Percentiles rank a stretch among this genome's conserved stretches.
Evolutionary conservation across 1,140 invertebrate genomes (phyloP).

Genomic region (Drosophila sulfurigaster): DNA sequence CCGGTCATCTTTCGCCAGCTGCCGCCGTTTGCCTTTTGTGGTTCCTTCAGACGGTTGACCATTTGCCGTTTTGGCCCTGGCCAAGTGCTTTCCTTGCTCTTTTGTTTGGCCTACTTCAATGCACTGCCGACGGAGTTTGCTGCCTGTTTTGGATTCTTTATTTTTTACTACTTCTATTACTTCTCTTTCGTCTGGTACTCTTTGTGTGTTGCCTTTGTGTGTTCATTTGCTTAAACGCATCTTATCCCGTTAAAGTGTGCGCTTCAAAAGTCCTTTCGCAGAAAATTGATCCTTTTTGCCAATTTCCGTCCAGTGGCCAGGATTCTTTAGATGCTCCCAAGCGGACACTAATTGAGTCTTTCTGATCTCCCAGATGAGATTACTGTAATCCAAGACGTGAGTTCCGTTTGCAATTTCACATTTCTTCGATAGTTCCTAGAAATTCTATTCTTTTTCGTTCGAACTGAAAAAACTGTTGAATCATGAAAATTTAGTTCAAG

Average conservation of each 20-base stretch:
- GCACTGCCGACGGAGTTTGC: conserved; percentile 34
- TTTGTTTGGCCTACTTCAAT: conserved; percentile 48
- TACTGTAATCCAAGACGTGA: conserved; percentile 53
- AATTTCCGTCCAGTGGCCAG: conserved; percentile 56
- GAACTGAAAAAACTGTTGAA: too few relatives aligned
- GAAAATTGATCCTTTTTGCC: conserved; percentile 76
- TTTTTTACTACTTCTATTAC: conserved; percentile 36
- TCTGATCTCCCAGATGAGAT: conserved; percentile 40
- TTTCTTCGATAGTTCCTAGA: too few relatives aligned
- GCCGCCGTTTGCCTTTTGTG: conserved; percentile 71
- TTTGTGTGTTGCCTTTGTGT: conserved; percentile 55
- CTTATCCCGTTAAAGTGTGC: conserved; percentile 74
- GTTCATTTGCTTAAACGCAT: conserved; percentile 76
- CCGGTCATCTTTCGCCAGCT: conserved; percentile 55
- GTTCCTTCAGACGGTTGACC: conserved; percentile 58
- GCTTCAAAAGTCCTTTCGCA: conserved; percentile 49
- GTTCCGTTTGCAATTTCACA: conserved; percentile 46
- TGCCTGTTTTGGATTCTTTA: conserved; percentile 3
- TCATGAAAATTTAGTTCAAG: too few relatives aligned
- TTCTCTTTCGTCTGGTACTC: conserved; percentile 5
- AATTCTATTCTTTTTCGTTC: too few relatives aligned
- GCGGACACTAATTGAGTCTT: conserved; percentile 67
- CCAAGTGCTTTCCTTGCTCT: conserved; percentile 28
- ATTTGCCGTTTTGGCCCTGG: conserved; percentile 47
- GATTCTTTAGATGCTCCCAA: conserved; percentile 41